Evolutionary conservation across 2,797 vertebrate species (phyloP).

Genomic region (Diplodus puntazzo): DNA sequence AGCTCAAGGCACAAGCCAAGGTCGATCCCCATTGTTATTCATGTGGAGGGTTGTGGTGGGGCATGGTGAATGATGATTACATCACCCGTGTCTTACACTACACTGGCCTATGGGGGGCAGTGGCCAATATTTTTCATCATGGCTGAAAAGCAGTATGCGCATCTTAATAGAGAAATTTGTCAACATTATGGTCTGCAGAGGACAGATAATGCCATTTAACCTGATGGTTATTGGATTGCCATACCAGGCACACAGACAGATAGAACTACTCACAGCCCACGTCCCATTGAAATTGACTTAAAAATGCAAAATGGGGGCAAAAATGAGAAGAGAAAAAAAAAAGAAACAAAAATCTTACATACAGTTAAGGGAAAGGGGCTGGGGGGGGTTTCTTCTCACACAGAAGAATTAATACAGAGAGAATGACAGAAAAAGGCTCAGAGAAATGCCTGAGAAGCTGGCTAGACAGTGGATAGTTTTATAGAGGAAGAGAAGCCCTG

Average conservation of each 20-base stretch:
- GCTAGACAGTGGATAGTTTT: constrained; percentile 48
- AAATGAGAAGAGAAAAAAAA: constrained; percentile 26
- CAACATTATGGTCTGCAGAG: constrained; percentile 49
- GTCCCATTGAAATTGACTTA: constrained; percentile 39
- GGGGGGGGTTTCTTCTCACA: constrained; percentile 31
- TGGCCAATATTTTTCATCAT: constrained; percentile 48
- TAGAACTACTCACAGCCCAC: constrained; percentile 58
- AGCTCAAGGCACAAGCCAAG: constrained; percentile 60
- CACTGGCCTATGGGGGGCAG: constrained; percentile 29
- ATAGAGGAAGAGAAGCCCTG: constrained; percentile 5
- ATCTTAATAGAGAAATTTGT: constrained; percentile 70
- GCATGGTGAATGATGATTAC: constrained; percentile 69
- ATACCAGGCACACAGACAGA: constrained; percentile 41
- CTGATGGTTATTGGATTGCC: constrained; percentile 61
- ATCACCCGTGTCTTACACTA: constrained; percentile 33
- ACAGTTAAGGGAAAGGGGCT: background rate
- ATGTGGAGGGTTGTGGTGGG: constrained; percentile 50
- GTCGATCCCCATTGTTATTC: constrained; percentile 72
- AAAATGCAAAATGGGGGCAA: constrained; percentile 40
- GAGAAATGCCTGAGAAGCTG: constrained; percentile 14
- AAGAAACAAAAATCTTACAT: background rate
- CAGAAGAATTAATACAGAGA: constrained; percentile 53
- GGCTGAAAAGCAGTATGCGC: constrained; percentile 38
- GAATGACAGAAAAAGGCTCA: constrained; percentile 10
- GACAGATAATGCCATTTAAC: constrained; percentile 58